Evolutionary conservation across 1,140 invertebrate species (phyloP), one percentile per base, ranked within the genome.

Genomic region (Metopolophium dirhodum): DNA sequence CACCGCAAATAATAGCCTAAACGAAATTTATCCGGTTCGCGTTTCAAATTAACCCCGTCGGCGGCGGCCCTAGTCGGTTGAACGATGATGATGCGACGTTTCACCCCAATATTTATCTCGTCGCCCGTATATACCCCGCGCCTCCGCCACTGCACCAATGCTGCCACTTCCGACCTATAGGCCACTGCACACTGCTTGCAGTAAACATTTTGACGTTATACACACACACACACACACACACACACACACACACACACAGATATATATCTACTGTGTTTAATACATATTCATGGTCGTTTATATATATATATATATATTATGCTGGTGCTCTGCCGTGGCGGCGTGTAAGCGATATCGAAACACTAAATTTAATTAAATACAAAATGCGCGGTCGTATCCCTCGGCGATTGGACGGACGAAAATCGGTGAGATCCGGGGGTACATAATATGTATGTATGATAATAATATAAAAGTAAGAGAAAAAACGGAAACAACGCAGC

Each of bases 1-100:
- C 91, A 85, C 91, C 91, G 91, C 91, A 86, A 93, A 93, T 93
- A 93, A 93, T 93, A 91, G 30, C 77, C 30, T 51, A 91, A 91
- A 92, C 91, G 61, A 83, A 83, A 92, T 92, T 92, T 23, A 51
- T 92, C 61, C 68, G 91, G 68, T 93, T n/a, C 82, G 91, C n/a
- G 91, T 92, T 85, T 51, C 68, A 51, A 85, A 93, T 93, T 57
- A 57, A 85, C 91, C 91, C 91, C 89, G 89, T 9, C 54, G 89
- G 11, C 61, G 61, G 26, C 45, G 22, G 23, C 30, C 85, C 85
- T 30, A 30, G 54, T 54, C 14, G 20, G 37, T 68, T 90, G 89
- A 61, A 68, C 57, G 61, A 77, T 82, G 57, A 91, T 82, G 68
- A 37, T 23, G 18, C 68, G 18, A 49, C 82, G 91, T 93, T 86